Percentiles rank a stretch among this genome's conserved stretches.
Evolutionary conservation across 2,888 invertebrate species (phyloP).

Genomic region (Tipula vernalis): DNA sequence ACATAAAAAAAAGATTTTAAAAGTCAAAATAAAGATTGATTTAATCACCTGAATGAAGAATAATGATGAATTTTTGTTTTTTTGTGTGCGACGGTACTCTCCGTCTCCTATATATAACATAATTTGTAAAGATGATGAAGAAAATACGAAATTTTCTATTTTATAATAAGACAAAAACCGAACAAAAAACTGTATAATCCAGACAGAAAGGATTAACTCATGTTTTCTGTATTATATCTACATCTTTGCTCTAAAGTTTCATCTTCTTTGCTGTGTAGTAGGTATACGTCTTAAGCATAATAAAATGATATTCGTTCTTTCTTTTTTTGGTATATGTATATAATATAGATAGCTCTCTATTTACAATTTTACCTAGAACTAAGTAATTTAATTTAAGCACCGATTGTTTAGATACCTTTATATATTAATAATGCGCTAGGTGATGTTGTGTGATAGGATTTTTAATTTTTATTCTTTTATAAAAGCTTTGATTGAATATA

Average conservation of each 20-base stretch:
- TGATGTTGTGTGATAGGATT: background rate
- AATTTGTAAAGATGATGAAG: background rate
- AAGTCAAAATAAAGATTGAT: background rate
- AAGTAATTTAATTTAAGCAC: background rate
- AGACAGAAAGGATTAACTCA: conserved; percentile 4
- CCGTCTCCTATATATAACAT: background rate
- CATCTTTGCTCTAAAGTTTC: background rate
- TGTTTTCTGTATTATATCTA: background rate
- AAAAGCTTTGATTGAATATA: background rate
- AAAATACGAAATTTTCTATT: background rate
- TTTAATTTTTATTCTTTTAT: background rate
- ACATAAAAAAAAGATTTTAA: background rate
- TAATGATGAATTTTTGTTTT: background rate
- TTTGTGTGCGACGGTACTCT: background rate
- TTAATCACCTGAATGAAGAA: background rate
- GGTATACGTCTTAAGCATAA: background rate
- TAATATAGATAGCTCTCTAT: background rate
- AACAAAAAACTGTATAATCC: background rate
- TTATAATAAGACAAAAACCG: background rate
- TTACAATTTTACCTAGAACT: background rate
- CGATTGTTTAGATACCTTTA: background rate
- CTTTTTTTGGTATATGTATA: background rate
- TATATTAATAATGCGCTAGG: background rate
- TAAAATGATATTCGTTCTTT: background rate
- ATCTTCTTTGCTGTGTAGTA: background rate